These are phyloP conservation scores for Sebastiscus albofasciatus DNA, from an alignment of 2,797 vertebrate species.

Conservation along the genomic window DNA sequence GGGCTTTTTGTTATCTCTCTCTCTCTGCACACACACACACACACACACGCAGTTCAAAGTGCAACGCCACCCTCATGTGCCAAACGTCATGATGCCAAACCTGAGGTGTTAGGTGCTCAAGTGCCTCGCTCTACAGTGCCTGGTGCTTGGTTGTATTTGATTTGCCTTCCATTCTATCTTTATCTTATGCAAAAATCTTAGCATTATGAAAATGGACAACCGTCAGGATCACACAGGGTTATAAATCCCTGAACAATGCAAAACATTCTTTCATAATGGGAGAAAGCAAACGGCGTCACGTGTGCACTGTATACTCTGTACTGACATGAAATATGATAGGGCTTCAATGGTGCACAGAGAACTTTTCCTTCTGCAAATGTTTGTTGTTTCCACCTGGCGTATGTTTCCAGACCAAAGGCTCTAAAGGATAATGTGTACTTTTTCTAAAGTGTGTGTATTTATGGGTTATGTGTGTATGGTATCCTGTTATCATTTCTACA, in stretches of 20 bases:
- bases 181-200: conserved; percentile 75
- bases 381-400: conserved; percentile 59
- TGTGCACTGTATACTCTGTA: conserved; percentile 48
- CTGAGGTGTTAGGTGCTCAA: conserved; percentile 83
- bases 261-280: conserved; percentile 52
- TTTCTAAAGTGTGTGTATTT: conserved; percentile 74
- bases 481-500: conserved; percentile 68
- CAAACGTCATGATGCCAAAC: conserved; percentile 76
- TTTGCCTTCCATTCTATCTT: conserved; percentile 78
- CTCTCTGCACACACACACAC: conserved; percentile 11
- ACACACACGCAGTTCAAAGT: conserved; percentile 34
- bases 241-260: conserved; percentile 45
- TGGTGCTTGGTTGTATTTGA: conserved; percentile 73
- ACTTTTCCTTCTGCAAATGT: conserved; percentile 49
- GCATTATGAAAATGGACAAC: conserved; percentile 39
- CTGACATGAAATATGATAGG: conserved; percentile 47
- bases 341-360: conserved; percentile 64
- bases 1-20: conserved; percentile 13
- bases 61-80: conserved; percentile 68
- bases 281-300: conserved; percentile 27
- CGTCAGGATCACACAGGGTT: conserved; percentile 34
- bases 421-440: conserved; percentile 64
- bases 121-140: conserved; percentile 91
- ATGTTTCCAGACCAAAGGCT: conserved; percentile 77
- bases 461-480: conserved; percentile 68